A percentile compares a stretch with the other conserved stretches of the same genome.
These are phyloP conservation scores for Leptocoma aspasia DNA, from an alignment of 2,113 vertebrate genomes.

Conservation along the genomic window DNA sequence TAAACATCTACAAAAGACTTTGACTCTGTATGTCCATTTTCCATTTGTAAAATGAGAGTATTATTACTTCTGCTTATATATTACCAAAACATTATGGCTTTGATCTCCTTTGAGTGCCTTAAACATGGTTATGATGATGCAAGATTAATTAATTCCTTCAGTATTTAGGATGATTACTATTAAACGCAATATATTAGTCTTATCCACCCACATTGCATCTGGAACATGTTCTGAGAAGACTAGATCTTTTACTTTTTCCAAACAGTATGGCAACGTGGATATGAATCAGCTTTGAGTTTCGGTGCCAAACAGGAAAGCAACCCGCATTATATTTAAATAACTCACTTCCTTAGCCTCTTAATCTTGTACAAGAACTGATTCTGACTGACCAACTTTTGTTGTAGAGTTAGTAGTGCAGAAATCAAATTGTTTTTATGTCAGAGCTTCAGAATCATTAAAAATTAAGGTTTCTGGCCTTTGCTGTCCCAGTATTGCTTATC, in stretches of 20 bases:
- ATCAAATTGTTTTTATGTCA: background rate
- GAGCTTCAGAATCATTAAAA: background rate
- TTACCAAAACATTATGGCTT: background rate
- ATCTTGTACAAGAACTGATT: background rate
- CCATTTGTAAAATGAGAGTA: background rate
- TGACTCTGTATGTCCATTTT: background rate
- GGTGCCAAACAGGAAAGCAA: conserved; percentile 51
- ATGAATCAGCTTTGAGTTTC: conserved; percentile 30
- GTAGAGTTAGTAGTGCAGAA: background rate
- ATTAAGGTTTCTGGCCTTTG: background rate
- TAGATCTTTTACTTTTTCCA: background rate
- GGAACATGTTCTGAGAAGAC: conserved; percentile 2
- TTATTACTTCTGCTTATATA: background rate
- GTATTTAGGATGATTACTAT: background rate
- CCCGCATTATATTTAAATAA: conserved; percentile 27
- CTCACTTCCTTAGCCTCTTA: conserved; percentile 38
- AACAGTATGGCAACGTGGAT: conserved; percentile 18
- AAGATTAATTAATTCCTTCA: background rate
- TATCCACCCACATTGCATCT: background rate
- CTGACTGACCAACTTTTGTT: background rate
- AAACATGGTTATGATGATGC: background rate
- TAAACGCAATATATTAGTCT: background rate
- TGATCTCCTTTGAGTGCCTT: background rate
- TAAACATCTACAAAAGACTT: background rate
- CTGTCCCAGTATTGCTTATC: background rate